A percentile compares a stretch with the other conserved stretches of the same genome.
Conservation (phyloP, 1,140 invertebrate genomes). For the Asobara japonica region DNA sequence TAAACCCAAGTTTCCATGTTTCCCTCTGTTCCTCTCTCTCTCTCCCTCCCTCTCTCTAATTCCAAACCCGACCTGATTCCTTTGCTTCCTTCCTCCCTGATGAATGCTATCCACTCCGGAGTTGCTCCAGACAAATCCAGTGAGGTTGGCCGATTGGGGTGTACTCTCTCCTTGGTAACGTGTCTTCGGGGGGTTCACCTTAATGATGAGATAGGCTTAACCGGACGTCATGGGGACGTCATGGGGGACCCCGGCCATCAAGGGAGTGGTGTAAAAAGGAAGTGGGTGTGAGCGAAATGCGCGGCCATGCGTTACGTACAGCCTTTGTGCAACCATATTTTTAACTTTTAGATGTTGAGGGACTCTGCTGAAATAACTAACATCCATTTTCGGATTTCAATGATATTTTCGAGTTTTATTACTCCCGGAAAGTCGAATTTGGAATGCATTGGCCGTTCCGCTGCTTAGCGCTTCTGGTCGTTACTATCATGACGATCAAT, state of each 20-base stretch:
- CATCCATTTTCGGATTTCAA: too few relatives aligned
- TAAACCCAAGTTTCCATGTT: background rate
- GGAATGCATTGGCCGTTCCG: too few relatives aligned
- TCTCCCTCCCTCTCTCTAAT: background rate
- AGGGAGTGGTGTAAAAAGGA: constrained; percentile 68
- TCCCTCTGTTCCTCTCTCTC: background rate
- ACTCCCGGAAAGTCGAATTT: too few relatives aligned
- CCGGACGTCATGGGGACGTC: constrained; percentile 13
- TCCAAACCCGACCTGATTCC: background rate
- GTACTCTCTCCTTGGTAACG: constrained; percentile 1
- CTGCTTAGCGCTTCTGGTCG: too few relatives aligned
- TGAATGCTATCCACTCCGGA: background rate
- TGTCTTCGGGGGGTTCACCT: background rate
- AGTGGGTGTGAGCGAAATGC: constrained; percentile 66
- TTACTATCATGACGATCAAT: too few relatives aligned
- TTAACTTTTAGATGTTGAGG: background rate
- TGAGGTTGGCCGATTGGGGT: background rate
- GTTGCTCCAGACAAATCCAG: background rate
- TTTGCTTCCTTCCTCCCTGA: background rate
- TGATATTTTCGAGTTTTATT: too few relatives aligned
- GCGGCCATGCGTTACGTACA: constrained; percentile 64
- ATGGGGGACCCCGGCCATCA: background rate
- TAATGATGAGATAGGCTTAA: constrained; percentile 14
- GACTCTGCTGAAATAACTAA: too few relatives aligned
- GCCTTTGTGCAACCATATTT: constrained; percentile 18